Evolutionary conservation across 2,888 invertebrate genomes (phyloP).

Genomic region (Hyppa rectilinea): DNA sequence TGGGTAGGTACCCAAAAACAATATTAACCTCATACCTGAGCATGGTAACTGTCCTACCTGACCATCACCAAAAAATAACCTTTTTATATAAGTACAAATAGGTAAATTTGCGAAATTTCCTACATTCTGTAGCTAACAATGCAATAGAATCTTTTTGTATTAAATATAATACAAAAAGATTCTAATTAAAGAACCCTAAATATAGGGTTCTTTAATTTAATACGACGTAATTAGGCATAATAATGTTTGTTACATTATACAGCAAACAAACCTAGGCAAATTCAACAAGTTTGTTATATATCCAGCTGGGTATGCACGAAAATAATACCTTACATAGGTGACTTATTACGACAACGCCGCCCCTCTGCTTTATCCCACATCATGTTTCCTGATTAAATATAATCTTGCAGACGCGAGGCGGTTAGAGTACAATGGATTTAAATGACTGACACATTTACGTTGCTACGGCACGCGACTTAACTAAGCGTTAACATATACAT

Average conservation of each 20-base stretch:
- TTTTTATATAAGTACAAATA: background rate
- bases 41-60: background rate
- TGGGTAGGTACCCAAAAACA: background rate
- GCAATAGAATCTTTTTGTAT: background rate
- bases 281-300: conserved; percentile 58
- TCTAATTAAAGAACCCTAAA: too few relatives aligned
- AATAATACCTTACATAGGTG: conserved; percentile 43
- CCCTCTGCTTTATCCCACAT: conserved; percentile 64
- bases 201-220: too few relatives aligned
- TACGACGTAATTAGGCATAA: background rate
- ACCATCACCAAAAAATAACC: background rate
- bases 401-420: conserved; percentile 71
- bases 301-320: conserved; percentile 14
- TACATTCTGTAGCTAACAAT: background rate
- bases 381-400: conserved; percentile 77
- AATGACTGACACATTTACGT: conserved; percentile 65
- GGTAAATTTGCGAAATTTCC: background rate
- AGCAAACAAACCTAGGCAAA: conserved; percentile 18
- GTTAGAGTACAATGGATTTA: conserved; percentile 73
- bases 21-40: background rate
- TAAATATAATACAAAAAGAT: too few relatives aligned
- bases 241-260: conserved; percentile 1
- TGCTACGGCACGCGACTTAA: conserved; percentile 33
- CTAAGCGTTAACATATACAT: conserved; percentile 40
- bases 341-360: conserved; percentile 57